Evolutionary conservation across 2,797 vertebrate genomes (phyloP).

Genomic region (Natrix natrix): DNA sequence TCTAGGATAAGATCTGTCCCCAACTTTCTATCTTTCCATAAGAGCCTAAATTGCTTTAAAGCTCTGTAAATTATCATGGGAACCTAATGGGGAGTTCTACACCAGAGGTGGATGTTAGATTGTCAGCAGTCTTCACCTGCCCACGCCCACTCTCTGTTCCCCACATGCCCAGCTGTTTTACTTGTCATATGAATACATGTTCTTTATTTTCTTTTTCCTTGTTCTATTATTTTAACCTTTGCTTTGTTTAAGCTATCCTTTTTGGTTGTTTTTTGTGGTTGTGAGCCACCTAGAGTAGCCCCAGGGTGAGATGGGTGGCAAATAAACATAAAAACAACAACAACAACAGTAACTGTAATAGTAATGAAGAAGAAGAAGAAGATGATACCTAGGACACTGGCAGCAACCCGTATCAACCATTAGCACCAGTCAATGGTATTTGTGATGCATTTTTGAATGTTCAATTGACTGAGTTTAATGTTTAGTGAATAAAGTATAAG

Average conservation of each 20-base stretch:
- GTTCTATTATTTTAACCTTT: neutral
- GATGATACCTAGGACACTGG: too few relatives aligned
- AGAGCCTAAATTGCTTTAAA: neutral
- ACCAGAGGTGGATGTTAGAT: neutral
- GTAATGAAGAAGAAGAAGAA: neutral
- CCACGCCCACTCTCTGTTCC: neutral
- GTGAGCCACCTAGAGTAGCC: neutral
- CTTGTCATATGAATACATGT: too few relatives aligned
- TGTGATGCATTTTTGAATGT: too few relatives aligned
- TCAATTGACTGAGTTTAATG: too few relatives aligned
- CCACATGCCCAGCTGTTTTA: too few relatives aligned
- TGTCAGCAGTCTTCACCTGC: neutral
- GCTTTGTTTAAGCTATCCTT: neutral
- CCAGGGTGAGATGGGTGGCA: neutral
- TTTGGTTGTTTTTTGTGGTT: neutral
- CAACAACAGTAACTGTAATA: neutral
- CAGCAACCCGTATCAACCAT: too few relatives aligned
- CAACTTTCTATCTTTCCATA: neutral
- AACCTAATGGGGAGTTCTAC: neutral
- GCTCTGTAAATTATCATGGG: neutral
- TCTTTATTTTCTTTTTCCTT: neutral
- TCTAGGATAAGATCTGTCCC: neutral
- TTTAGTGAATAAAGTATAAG: too few relatives aligned
- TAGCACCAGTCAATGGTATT: too few relatives aligned
- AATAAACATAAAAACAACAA: neutral